Conservation (phyloP, 2,797 vertebrate genomes). For the Manis crassicaudata region DNA sequence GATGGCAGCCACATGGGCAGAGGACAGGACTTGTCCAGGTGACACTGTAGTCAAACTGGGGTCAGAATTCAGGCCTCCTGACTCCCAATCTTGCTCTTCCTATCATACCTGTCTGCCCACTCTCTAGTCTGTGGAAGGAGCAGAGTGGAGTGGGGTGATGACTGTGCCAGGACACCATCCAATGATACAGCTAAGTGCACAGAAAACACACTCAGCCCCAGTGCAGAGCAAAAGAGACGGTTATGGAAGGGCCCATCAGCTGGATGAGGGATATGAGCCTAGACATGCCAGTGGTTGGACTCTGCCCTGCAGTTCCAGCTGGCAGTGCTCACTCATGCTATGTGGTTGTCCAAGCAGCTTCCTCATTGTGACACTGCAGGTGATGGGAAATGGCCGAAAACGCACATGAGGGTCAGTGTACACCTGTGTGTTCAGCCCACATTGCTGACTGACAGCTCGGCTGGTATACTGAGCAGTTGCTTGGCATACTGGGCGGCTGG, state of each 20-base stretch:
- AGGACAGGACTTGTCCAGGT: background rate
- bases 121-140: constrained; percentile 30
- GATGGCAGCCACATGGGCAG: background rate
- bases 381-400: background rate
- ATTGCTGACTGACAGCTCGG: background rate
- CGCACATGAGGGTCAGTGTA: background rate
- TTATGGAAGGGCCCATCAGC: background rate
- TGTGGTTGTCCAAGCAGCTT: background rate
- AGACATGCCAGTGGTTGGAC: background rate
- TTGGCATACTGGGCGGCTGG: background rate
- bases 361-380: background rate
- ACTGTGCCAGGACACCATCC: background rate
- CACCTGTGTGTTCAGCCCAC: background rate
- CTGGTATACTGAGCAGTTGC: background rate
- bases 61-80: constrained; percentile 16
- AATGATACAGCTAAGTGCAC: background rate
- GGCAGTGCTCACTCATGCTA: background rate
- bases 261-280: background rate
- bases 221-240: background rate
- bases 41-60: background rate
- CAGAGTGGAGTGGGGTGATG: background rate
- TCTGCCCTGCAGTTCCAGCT: background rate
- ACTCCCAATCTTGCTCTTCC: constrained; percentile 24
- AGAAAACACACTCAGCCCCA: background rate
- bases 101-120: background rate